Evolutionary conservation across 2,888 invertebrate species (phyloP).

Genomic region (Nomada fabriciana): DNA sequence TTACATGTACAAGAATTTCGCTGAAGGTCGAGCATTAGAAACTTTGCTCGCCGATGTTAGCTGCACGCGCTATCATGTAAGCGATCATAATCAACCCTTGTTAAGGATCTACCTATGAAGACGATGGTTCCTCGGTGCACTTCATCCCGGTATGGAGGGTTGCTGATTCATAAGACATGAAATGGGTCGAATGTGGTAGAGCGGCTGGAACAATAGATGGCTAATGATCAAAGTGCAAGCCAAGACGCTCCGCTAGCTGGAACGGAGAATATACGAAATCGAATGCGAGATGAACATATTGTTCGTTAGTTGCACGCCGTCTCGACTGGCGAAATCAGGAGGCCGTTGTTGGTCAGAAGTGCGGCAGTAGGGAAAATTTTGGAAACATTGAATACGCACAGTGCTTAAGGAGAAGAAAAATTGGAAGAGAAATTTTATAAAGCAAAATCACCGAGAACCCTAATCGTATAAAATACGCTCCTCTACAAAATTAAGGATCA

Average conservation of each 20-base stretch:
- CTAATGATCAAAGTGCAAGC: slow-evolving; percentile 71
- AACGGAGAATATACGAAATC: slow-evolving; percentile 50
- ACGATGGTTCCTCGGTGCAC: slow-evolving; percentile 39
- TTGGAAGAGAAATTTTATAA: not conserved
- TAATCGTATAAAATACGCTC: too few species aligned
- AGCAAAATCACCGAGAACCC: not conserved
- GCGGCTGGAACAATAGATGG: slow-evolving; percentile 67
- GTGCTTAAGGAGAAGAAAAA: not conserved
- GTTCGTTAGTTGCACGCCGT: slow-evolving; percentile 49
- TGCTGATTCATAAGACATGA: slow-evolving; percentile 69
- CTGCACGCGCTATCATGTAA: slow-evolving; percentile 7
- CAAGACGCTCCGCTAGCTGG: slow-evolving; percentile 46
- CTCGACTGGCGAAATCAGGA: slow-evolving; percentile 42
- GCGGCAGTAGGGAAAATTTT: not conserved
- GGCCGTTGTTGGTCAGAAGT: slow-evolving; percentile 29
- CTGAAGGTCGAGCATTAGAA: not conserved
- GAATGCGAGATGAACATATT: slow-evolving; percentile 68
- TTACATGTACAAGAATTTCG: not conserved
- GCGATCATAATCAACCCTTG: slow-evolving; percentile 52
- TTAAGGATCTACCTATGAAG: slow-evolving; percentile 56
- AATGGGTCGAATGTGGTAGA: slow-evolving; percentile 71
- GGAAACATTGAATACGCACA: not conserved
- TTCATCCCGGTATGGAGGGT: slow-evolving; percentile 44
- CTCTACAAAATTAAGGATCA: too few species aligned
- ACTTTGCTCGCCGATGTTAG: not conserved